Evolutionary conservation across 2,113 vertebrate species (phyloP).

Genomic region (Tauraco erythrolophus): DNA sequence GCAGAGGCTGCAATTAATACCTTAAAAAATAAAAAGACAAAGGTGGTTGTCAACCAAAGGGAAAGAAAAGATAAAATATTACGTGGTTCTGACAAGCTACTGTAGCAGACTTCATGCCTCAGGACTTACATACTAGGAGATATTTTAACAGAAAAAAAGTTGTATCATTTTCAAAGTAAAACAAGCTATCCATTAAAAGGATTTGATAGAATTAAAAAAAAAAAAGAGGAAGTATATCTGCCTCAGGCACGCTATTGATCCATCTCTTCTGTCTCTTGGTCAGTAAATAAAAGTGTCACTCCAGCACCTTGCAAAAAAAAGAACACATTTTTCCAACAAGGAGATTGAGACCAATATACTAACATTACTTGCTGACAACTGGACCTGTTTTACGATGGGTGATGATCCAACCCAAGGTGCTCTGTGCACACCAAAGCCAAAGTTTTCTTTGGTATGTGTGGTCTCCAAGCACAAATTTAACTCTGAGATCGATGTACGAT

Average conservation of each 20-base stretch:
- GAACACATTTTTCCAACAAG: neutral
- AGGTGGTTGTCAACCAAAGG: neutral
- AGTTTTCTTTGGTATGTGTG: neutral
- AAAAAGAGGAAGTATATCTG: neutral
- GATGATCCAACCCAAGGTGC: neutral
- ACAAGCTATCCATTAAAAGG: neutral
- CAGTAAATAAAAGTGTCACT: neutral
- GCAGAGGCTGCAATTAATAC: neutral
- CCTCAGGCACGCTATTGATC: neutral
- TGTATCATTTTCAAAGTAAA: neutral
- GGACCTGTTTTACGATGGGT: neutral
- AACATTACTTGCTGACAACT: neutral
- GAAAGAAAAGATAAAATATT: neutral
- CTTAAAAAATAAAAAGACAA: neutral
- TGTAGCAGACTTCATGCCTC: neutral
- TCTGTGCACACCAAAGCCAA: neutral
- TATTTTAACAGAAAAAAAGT: neutral
- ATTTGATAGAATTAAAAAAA: neutral
- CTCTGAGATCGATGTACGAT: neutral
- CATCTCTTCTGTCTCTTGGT: neutral
- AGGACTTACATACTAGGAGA: neutral
- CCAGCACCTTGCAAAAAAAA: neutral
- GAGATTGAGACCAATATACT: accelerated
- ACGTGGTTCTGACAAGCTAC: neutral
- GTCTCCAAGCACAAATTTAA: neutral